Evolutionary conservation across 1,140 invertebrate genomes (phyloP), one percentile per base, ranked within the genome.

Genomic region (Drosophila grimshawi): DNA sequence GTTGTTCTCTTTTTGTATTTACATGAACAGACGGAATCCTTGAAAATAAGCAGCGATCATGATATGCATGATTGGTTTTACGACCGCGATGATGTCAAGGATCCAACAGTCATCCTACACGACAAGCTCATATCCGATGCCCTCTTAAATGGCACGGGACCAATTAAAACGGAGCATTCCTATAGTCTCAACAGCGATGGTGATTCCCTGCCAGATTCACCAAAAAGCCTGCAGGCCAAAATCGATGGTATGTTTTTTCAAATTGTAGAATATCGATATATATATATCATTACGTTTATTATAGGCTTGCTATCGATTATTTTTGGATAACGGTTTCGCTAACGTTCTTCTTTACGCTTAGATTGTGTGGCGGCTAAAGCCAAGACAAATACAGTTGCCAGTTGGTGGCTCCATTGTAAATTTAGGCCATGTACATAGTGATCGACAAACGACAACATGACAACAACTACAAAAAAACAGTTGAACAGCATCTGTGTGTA

Each of bases 111-210:
- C 60, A 95, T 97, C 27, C 93, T 98, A 2, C 96, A 97, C 91
- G 97, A 98, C 92, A 94, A 96, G 77, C 94, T 98, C 81, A 98
- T 98, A 95, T 97, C 97, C 30, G 97, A 98, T 86, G 97, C 97
- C 0, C 95, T 96, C 10, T 93, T 97, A 6, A 91, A 91, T 71
- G 96, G 96, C 48, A 95, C 95, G 19, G 92, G 94, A 78, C 96
- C 96, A 76, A 96, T 97, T 92, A 96, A 97, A 94, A 95, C 96
- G 90, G 96, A 98, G 94, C 96, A 97, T 93, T 96, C 96, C 56
- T 97, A 97, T 93, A 97, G 96, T 81, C 92, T 96, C 3, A 94
- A 94, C 73, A 95, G 95, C 86, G 93, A 96, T 93, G 93, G 94
- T 71, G 94, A 96, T 92, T 94, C 95, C 77, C 80, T 94, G 73